Conservation (phyloP, 2,797 vertebrate species). For the Peromyscus melanophrys region DNA sequence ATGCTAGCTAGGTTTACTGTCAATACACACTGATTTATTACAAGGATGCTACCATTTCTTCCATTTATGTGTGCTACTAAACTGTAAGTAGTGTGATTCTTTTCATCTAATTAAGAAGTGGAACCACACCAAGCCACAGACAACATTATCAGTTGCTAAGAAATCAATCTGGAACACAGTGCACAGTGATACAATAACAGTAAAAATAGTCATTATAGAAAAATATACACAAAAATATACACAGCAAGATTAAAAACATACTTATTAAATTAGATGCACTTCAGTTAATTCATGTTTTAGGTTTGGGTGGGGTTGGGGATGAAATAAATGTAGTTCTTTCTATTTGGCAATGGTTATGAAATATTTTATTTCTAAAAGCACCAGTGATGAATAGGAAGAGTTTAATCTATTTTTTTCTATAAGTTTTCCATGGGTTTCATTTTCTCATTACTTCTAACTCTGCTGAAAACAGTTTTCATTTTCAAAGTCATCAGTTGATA, state of each 20-base stretch:
- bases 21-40: background rate
- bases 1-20: background rate
- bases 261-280: slow-evolving; percentile 61
- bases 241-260: slow-evolving; percentile 72
- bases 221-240: slow-evolving; percentile 58
- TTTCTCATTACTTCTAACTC: slow-evolving; percentile 50
- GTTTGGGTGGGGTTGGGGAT: background rate
- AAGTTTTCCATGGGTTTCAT: slow-evolving; percentile 66
- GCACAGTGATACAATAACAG: slow-evolving; percentile 20
- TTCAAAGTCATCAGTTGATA: slow-evolving; percentile 58
- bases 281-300: slow-evolving; percentile 25
- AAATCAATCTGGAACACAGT: slow-evolving; percentile 67
- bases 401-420: slow-evolving; percentile 61
- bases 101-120: slow-evolving; percentile 71
- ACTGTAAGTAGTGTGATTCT: background rate
- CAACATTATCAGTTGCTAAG: slow-evolving; percentile 66
- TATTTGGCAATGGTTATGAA: slow-evolving; percentile 74
- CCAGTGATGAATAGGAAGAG: slow-evolving; percentile 47
- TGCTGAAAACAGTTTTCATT: slow-evolving; percentile 54
- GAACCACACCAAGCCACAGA: slow-evolving; percentile 57
- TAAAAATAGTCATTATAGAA: slow-evolving; percentile 38
- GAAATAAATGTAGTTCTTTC: slow-evolving; percentile 70
- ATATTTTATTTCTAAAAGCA: slow-evolving; percentile 77
- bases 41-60: slow-evolving; percentile 22
- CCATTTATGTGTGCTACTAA: background rate